Evolutionary conservation across 2,888 invertebrate species (phyloP).

Genomic region (Lasioglossum marginatum): DNA sequence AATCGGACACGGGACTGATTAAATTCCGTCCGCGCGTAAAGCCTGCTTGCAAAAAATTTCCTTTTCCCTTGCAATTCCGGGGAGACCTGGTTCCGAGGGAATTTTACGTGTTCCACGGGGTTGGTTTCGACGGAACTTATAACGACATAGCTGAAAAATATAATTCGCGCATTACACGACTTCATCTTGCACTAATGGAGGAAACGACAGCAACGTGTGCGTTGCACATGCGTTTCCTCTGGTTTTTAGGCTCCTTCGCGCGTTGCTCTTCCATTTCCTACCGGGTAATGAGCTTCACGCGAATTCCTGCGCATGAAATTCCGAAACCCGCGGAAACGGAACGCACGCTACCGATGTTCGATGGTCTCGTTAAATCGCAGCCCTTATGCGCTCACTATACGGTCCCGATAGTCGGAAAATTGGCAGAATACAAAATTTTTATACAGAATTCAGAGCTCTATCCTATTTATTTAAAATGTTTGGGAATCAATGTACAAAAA

Average conservation of each 20-base stretch:
- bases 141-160: background rate
- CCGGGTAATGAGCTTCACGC: background rate
- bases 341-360: background rate
- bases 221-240: background rate
- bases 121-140: background rate
- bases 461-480: background rate
- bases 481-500: background rate
- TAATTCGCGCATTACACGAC: background rate
- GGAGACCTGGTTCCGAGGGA: background rate
- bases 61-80: background rate
- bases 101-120: background rate
- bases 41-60: conserved; percentile 17
- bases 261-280: background rate
- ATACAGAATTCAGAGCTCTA: background rate
- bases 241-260: background rate
- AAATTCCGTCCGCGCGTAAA: background rate
- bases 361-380: background rate
- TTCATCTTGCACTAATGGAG: conserved; percentile 3
- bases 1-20: background rate
- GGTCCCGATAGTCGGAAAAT: background rate
- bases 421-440: background rate
- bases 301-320: background rate
- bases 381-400: background rate
- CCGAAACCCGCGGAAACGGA: background rate
- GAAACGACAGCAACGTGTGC: background rate